Evolutionary conservation across 2,797 vertebrate species (phyloP), one percentile per base, ranked within the genome.

Genomic region (Gymnothorax reevesii): DNA sequence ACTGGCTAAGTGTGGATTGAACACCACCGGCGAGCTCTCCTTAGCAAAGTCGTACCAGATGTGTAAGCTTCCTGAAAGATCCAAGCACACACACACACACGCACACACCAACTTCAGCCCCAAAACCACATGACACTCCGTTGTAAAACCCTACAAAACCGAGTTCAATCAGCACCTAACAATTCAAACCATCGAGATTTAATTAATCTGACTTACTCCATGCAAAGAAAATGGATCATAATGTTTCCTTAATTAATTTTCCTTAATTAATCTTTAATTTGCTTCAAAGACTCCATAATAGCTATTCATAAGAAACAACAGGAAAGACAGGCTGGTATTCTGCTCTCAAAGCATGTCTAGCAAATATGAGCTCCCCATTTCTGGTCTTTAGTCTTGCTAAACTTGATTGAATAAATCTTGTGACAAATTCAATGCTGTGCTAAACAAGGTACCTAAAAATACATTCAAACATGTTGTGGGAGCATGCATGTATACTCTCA

Each of bases 31-130:
- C 60, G 92, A 94, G 84, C 94, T 95, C 89, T 96, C 96, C 27
- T 89, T 91, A 89, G 94, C 94, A n/a, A 97, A 90, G 82, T 92
- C 95, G 90, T 97, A 97, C 89, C 95, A 96, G 88, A 97, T 96
- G 89, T 97, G 97, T 91, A 98, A 95, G 91, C 96, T 97, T 92
- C 97, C 97, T 98, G 94, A 84, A 93, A 93, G 91, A 77, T 20
- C 71, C 82, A 62, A 33, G 62, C 20, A 4, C 62, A n/a, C 62
- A 66, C 62, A 66, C 62, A 20, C 62, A n/a, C 62, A 66, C 62
- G n/a, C 62, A 20, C 62, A 66, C 62, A 66, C 62, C 62, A 20
- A 66, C 62, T 22, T 7, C 62, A 7, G 62, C 20, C 62, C 62
- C 62, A 20, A 10, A 42, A 6, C 7, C 69, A 73, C 27, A 33